Conservation (phyloP, 1,140 invertebrate genomes). For the Zaprionus africanus region DNA sequence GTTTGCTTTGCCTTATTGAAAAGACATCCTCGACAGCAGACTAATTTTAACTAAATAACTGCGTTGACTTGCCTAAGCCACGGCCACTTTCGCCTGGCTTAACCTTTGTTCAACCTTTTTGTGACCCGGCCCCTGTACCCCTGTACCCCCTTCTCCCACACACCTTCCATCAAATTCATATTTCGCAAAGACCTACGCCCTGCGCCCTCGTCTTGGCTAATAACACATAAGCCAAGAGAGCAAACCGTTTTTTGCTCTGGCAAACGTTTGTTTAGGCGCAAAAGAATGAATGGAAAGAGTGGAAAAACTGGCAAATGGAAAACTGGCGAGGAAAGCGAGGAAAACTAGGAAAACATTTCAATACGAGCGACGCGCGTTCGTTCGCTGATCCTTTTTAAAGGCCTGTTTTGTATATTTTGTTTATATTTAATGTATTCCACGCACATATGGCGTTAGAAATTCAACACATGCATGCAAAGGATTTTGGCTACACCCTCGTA, state of each 20-base stretch:
- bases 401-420: slow-evolving; percentile 63
- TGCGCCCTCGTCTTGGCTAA: slow-evolving; percentile 28
- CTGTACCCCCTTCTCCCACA: neutral
- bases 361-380: neutral
- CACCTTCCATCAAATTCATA: slow-evolving; percentile 39
- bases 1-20: slow-evolving; percentile 61
- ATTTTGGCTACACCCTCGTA: neutral
- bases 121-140: too few relatives aligned
- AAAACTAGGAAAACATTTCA: slow-evolving; percentile 40
- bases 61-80: slow-evolving; percentile 69
- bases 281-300: slow-evolving; percentile 9
- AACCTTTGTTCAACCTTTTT: slow-evolving; percentile 20
- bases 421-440: slow-evolving; percentile 80
- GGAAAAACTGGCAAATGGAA: slow-evolving; percentile 14
- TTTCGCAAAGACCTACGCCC: slow-evolving; percentile 25
- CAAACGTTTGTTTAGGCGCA: slow-evolving; percentile 66
- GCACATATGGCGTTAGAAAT: slow-evolving; percentile 78
- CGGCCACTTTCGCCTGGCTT: slow-evolving; percentile 57
- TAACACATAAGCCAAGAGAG: slow-evolving; percentile 48
- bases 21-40: slow-evolving; percentile 73
- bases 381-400: slow-evolving; percentile 55
- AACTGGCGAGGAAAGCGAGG: slow-evolving; percentile 4
- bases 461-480: slow-evolving; percentile 56
- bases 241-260: slow-evolving; percentile 37
- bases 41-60: slow-evolving; percentile 82